Conservation (phyloP, 1,140 invertebrate species). For the Cherax destructor region DNA sequence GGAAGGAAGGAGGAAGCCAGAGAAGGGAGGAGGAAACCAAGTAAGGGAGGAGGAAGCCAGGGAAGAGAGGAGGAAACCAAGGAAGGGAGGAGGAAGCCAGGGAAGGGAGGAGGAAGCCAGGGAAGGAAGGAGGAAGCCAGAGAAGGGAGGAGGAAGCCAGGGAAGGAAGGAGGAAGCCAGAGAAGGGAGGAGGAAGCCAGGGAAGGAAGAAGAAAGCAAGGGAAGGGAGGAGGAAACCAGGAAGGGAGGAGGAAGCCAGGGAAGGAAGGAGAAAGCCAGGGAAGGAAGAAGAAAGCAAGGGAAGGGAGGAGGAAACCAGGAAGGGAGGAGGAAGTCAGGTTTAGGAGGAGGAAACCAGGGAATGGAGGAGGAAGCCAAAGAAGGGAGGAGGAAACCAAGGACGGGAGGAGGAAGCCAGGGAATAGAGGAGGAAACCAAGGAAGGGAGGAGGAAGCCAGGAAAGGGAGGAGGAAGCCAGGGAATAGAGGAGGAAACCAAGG, state of each 20-base stretch:
- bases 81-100: too few relatives aligned
- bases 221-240: not conserved
- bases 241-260: not conserved
- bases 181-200: not conserved
- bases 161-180: not conserved
- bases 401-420: not conserved
- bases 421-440: not conserved
- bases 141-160: not conserved
- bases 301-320: not conserved
- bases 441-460: not conserved
- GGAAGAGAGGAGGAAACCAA: too few relatives aligned
- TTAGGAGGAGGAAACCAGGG: not conserved
- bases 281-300: not conserved
- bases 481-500: not conserved
- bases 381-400: not conserved
- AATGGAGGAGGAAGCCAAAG: not conserved
- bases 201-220: too few relatives aligned
- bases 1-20: too few relatives aligned
- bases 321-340: too few relatives aligned
- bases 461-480: not conserved
- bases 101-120: not conserved
- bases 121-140: not conserved
- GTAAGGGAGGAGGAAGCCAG: too few relatives aligned
- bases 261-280: not conserved
- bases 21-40: too few relatives aligned